Base-by-base conservation (phyloP, 2,888 invertebrate genomes). In the Cataglyphis cursor region DNA sequence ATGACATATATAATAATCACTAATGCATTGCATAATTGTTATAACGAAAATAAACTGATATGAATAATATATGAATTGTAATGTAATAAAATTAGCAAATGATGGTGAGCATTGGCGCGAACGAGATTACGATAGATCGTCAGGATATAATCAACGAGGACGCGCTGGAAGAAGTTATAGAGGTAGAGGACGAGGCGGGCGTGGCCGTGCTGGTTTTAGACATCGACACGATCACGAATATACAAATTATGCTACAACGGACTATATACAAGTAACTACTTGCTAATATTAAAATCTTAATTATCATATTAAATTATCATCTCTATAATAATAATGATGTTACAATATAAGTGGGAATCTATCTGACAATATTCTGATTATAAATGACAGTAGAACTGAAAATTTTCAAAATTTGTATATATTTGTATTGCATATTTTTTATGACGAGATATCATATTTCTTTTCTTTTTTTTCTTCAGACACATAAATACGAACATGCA, bases 201-300 rank as follows among this genome's bases (percentile, higher is more conserved):
- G 96, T 87, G 95, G 95, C 62, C 93, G 94, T 73, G 95, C 95
- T 44, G 94, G 94, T 44, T 95, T 94, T 85, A 95, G 95, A 87
- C 95, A 94, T 73, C 95, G 95, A 87, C 95, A 93, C 78, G 96
- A 96, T 85, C 93, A 93, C 5, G 96, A 96, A 65, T 96, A 95
- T 92, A 88, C 95, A 1, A 96, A 96, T 91, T 96, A 95, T 89
- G 8, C 48, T 51, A 93, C 95, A 4, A 89, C 94, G 6, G 96
- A 96, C 86, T 96, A 94, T 91, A 90, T 94, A 57, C 95, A 95
- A 94, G 95, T 95, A 91, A 88, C 44, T 81, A 48, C 9, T 21
- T 21, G 44, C 18, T 24, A 44, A 80, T 70, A 18, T 48, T 12
- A 59, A 8, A 59, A 6, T 10, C 31, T 59, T 24, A 64, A 61